A percentile compares a stretch with the other conserved stretches of the same genome.
phyloP scores from a whole-genome alignment of 2,797 vertebrate species.

The Sebastolobus alascanus region DNA sequence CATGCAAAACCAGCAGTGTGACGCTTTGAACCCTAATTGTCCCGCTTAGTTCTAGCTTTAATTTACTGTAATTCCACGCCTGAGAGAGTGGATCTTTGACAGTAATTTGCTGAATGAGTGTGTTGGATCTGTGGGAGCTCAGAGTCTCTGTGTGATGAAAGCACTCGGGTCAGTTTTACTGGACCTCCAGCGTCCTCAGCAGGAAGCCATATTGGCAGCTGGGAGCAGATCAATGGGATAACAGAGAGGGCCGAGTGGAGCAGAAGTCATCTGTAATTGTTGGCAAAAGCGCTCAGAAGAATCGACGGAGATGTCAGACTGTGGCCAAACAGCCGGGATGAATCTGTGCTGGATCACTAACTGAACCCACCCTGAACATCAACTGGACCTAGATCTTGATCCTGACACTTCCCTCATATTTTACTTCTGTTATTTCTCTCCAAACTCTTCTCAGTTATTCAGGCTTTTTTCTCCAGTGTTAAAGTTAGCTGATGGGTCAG shows the following conservation, averaged over 20 bases:
- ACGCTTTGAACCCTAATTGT: background rate
- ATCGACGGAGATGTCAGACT: conserved; percentile 37
- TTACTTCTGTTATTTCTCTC: background rate
- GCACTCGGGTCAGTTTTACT: conserved; percentile 17
- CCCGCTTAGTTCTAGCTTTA: background rate
- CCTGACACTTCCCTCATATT: background rate
- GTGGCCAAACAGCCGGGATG: conserved; percentile 23
- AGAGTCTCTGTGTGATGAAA: background rate
- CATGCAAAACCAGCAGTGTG: background rate
- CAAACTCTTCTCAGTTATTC: background rate
- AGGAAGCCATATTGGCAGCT: conserved; percentile 29
- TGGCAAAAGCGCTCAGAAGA: conserved; percentile 24
- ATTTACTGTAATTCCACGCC: background rate
- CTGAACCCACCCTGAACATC: background rate
- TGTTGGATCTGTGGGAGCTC: background rate
- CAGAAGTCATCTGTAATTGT: conserved; percentile 37
- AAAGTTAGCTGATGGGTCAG: no score
- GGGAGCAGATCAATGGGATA: conserved; percentile 35
- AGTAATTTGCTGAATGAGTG: background rate
- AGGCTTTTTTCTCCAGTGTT: background rate
- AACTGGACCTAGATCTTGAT: background rate
- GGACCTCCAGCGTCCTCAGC: conserved; percentile 7
- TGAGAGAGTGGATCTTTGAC: background rate
- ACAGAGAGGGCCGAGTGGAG: conserved; percentile 19
- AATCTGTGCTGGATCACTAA: conserved; percentile 13